Base-by-base conservation (phyloP, 2,888 invertebrate species). In the Metallyticus violacea region DNA sequence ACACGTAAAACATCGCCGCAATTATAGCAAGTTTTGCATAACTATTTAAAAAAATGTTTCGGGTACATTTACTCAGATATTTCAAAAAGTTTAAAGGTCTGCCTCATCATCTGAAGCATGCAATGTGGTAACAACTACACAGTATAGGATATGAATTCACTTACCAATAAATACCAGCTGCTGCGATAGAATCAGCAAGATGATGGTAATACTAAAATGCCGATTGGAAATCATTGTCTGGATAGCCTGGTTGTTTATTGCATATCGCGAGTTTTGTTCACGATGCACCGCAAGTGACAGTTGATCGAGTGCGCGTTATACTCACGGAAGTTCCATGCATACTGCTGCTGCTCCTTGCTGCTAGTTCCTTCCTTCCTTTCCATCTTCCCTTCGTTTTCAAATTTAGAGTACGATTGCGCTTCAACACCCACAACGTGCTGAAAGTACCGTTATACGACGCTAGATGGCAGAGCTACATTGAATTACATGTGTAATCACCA, bases 401-500 rank as follows among this genome's bases (percentile, higher is more conserved):
- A 83, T 83, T 83, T 83, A 77, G 77, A 62, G 26, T 27, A 77
- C 76, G 83, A 83, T 28, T 83, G 77, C 77, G 83, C 40, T 22
- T 62, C 40, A 62, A 62, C 40, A 62, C 40, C 40, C 40, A 62
- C 40, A 22, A 62, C 40, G 2, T 62, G 40, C 40, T 62, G 40
- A 2, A 15, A 62, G 40, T 62, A 62, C 15, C 15, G 0, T 4
- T 22, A 15, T 4, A 6, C 40, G 15, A 15, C 40, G 15, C 40
- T 15, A 62, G 40, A 62, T 62, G 40, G 15, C 40, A 62, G 2
- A 15, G 40, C 22, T 9, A 62, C 7, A 15, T 15, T 62, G 3
- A 62, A 2, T 22, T 62, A 0, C 1, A 62, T 0, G 9, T 4
- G 15, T 6, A 15, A 22, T 22, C 40, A 62, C 9, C 15, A 62